Evolutionary conservation across 2,888 invertebrate genomes (phyloP).

Genomic region (Xanthorhoe designata): DNA sequence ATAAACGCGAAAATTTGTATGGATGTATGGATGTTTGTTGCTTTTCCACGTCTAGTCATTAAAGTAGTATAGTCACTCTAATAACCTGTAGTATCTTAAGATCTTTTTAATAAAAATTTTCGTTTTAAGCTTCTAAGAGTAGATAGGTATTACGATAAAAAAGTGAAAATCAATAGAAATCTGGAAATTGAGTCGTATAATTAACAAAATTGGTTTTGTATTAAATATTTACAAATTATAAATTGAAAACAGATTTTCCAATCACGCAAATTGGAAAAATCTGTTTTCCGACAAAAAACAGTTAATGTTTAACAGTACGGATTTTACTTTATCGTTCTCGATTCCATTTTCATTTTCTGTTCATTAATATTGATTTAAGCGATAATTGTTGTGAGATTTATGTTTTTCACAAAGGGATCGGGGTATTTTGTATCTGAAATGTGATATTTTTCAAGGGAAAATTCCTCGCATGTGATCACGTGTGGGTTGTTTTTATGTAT

Average conservation of each 20-base stretch:
- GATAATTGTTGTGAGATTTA: slow-evolving; percentile 19
- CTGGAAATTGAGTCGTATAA: too few species aligned
- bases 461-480: neutral
- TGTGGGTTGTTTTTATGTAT: neutral
- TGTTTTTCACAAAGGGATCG: slow-evolving; percentile 1
- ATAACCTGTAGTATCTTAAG: too few species aligned
- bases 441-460: neutral
- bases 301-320: slow-evolving; percentile 16
- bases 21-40: too few species aligned
- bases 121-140: too few species aligned
- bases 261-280: slow-evolving; percentile 17
- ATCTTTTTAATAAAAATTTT: too few species aligned
- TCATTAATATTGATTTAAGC: slow-evolving; percentile 32
- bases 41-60: too few species aligned
- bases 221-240: slow-evolving; percentile 6
- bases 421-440: neutral
- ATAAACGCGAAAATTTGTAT: too few species aligned
- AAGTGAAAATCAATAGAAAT: too few species aligned
- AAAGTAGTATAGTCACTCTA: too few species aligned
- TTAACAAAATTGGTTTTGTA: neutral
- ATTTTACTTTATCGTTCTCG: slow-evolving; percentile 26
- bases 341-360: slow-evolving; percentile 27
- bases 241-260: slow-evolving; percentile 17
- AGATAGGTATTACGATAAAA: too few species aligned
- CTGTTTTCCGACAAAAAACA: slow-evolving; percentile 14